Conservation (phyloP, 1,140 invertebrate species). For the Leptinotarsa defecta region DNA sequence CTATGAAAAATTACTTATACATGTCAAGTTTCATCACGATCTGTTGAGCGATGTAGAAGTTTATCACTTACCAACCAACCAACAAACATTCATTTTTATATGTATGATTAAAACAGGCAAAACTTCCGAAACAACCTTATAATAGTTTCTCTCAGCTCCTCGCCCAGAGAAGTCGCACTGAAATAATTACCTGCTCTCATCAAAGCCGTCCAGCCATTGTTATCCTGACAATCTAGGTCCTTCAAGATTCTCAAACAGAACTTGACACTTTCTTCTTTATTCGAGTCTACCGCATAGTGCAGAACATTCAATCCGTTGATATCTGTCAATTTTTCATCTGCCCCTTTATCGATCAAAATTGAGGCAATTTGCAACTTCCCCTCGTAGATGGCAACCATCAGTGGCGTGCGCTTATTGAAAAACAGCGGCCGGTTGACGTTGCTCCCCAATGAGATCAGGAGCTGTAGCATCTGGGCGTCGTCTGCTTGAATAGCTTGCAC, state of each 20-base stretch:
- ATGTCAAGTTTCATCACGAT: too few species aligned
- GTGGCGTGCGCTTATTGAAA: constrained; percentile 40
- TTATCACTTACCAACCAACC: too few species aligned
- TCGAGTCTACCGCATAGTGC: constrained; percentile 61
- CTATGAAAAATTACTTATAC: too few species aligned
- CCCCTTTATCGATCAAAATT: constrained; percentile 57
- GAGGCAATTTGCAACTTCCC: constrained; percentile 49
- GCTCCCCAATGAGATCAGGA: constrained; percentile 46
- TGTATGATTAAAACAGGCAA: too few species aligned
- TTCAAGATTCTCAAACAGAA: constrained; percentile 55
- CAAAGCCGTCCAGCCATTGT: constrained; percentile 60
- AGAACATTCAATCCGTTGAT: constrained; percentile 53
- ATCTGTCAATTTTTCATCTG: constrained; percentile 25
- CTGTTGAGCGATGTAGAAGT: too few species aligned
- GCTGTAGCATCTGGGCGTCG: constrained; percentile 41
- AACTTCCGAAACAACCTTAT: neutral
- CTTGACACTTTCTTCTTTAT: constrained; percentile 53
- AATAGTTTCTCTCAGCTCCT: neutral
- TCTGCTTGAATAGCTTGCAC: constrained; percentile 40
- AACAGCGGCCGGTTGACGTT: constrained; percentile 43
- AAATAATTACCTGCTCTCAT: constrained; percentile 57
- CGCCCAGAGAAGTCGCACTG: neutral
- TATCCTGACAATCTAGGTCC: constrained; percentile 55
- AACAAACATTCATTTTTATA: too few species aligned
- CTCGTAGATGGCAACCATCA: constrained; percentile 46